Conservation (phyloP, 2,113 vertebrate genomes). For the Zeus faber region DNA sequence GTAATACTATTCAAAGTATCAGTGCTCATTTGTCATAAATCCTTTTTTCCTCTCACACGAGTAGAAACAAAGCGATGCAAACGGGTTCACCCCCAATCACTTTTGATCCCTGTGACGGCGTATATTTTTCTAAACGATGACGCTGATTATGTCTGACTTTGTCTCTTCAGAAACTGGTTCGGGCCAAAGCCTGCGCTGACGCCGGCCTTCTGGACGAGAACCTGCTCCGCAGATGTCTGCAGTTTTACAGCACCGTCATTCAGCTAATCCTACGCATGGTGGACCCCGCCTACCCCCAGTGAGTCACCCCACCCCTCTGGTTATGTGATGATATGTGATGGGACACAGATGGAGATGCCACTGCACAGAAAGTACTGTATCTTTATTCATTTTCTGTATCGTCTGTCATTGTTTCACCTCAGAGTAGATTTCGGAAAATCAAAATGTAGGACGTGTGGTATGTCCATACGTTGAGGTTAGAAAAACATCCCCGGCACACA, state of each 20-base stretch:
- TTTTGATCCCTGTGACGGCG: background rate
- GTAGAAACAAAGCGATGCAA: background rate
- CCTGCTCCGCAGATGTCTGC: slow-evolving; percentile 93
- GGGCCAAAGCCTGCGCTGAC: slow-evolving; percentile 96
- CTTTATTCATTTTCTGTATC: too few relatives aligned
- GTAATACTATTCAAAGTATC: too few relatives aligned
- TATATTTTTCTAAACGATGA: too few relatives aligned
- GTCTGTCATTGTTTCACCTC: too few relatives aligned
- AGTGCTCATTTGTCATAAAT: background rate
- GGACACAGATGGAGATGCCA: too few relatives aligned
- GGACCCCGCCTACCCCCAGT: slow-evolving; percentile 94
- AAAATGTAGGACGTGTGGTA: too few relatives aligned
- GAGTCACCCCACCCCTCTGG: slow-evolving; percentile 67
- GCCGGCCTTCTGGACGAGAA: slow-evolving; percentile 95
- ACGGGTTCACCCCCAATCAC: too few relatives aligned
- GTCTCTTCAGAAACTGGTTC: slow-evolving; percentile 90
- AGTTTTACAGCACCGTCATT: slow-evolving; percentile 97
- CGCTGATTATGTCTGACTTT: slow-evolving; percentile 33
- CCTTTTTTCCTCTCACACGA: background rate
- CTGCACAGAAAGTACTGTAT: too few relatives aligned
- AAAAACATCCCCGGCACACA: too few relatives aligned
- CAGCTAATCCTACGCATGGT: slow-evolving; percentile 94
- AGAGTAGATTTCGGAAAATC: too few relatives aligned
- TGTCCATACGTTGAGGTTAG: too few relatives aligned
- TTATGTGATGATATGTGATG: too few relatives aligned